These are phyloP conservation scores for Syrphus vitripennis DNA, from an alignment of 2,888 invertebrate genomes.

Conservation along the genomic window DNA sequence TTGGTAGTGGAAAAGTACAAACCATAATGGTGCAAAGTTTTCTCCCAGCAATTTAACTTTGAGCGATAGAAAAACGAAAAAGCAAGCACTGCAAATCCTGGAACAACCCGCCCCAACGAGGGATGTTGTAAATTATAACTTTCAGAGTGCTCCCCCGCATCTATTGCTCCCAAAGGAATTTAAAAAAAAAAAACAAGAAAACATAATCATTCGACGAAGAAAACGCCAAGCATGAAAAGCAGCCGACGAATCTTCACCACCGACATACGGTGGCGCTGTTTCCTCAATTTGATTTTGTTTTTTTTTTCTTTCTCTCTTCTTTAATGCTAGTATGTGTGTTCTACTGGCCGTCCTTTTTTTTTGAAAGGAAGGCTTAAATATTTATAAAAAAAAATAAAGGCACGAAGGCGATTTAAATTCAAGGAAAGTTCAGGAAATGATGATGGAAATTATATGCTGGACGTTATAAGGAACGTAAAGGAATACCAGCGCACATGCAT, in stretches of 20 bases:
- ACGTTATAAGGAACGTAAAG: not conserved
- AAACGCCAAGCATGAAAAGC: constrained; percentile 1
- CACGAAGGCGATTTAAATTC: constrained; percentile 47
- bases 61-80: constrained; percentile 55
- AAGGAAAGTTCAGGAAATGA: constrained; percentile 56
- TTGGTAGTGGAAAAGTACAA: constrained; percentile 63
- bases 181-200: constrained; percentile 26
- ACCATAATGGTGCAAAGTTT: constrained; percentile 65
- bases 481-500: not conserved
- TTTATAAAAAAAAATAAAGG: not conserved
- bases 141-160: constrained; percentile 57
- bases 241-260: constrained; percentile 28
- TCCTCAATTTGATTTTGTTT: constrained; percentile 63
- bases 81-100: constrained; percentile 29
- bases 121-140: constrained; percentile 70
- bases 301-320: not conserved
- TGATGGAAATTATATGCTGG: constrained; percentile 51
- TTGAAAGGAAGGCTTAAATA: constrained; percentile 11
- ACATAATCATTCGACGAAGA: constrained; percentile 38
- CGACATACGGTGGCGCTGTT: constrained; percentile 57
- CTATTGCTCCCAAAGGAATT: constrained; percentile 46
- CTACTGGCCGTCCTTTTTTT: not conserved
- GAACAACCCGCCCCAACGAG: constrained; percentile 14
- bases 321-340: constrained; percentile 48
- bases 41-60: constrained; percentile 67